Evolutionary conservation across 64 coral and sea anemone species (phyloP).

Genomic region (Actinia equina): DNA sequence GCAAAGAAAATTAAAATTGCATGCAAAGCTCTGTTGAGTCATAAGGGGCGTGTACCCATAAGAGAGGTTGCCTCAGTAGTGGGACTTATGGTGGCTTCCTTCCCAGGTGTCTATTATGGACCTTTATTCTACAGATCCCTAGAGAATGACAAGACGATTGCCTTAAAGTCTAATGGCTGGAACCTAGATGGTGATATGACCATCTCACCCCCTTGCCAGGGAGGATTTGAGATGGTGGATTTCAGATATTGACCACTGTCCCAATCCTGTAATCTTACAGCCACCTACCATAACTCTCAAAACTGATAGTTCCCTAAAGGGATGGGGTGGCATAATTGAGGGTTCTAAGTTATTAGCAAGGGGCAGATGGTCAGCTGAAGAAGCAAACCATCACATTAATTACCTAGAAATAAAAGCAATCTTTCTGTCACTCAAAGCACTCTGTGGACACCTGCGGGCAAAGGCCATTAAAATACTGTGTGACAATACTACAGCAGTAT

Average conservation of each 20-base stretch:
- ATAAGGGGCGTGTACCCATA: no score
- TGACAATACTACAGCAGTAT: slow-evolving; percentile 57
- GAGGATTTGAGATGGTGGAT: slow-evolving; percentile 25
- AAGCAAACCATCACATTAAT: slow-evolving; percentile 45
- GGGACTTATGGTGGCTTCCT: slow-evolving; percentile 41
- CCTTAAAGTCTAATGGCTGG: slow-evolving; percentile 2
- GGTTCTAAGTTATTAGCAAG: slow-evolving; percentile 4
- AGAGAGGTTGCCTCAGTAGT: no score
- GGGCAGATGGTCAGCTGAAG: slow-evolving; percentile 43
- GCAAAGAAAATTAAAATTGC: no score
- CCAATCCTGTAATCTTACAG: background rate
- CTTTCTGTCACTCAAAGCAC: slow-evolving; percentile 14
- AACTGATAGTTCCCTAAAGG: slow-evolving; percentile 9
- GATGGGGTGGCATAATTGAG: slow-evolving; percentile 56
- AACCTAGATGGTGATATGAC: background rate
- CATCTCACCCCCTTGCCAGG: background rate
- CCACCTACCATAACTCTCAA: background rate
- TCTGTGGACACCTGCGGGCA: background rate
- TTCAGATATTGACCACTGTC: background rate
- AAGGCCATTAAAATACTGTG: slow-evolving; percentile 44
- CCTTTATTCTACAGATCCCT: slow-evolving; percentile 35
- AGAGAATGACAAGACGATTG: slow-evolving; percentile 28
- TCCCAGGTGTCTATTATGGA: slow-evolving; percentile 51
- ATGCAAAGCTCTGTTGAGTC: no score
- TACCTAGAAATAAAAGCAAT: slow-evolving; percentile 40